These are phyloP conservation scores for Octodonta nipae DNA, from an alignment of 2,888 invertebrate genomes.

Conservation along the genomic window DNA sequence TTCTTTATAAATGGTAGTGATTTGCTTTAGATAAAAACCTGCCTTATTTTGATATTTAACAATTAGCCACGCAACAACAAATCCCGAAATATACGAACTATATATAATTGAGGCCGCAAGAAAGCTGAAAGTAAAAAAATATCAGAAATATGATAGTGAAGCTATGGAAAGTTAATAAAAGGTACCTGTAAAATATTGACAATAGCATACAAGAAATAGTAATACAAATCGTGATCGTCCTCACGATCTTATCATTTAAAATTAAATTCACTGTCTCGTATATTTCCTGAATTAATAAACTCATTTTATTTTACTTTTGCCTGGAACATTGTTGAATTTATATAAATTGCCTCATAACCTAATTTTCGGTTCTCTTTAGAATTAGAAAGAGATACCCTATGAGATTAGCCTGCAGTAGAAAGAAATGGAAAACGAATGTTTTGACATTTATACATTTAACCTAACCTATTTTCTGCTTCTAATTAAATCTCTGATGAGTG, in stretches of 20 bases:
- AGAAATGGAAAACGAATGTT: too few relatives aligned
- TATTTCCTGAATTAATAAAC: slow-evolving; percentile 11
- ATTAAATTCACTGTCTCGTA: slow-evolving; percentile 14
- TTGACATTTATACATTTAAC: too few relatives aligned
- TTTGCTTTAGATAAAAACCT: slow-evolving; percentile 24
- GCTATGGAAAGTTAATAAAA: neutral
- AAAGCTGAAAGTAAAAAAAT: slow-evolving; percentile 29
- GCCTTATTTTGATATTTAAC: slow-evolving; percentile 30
- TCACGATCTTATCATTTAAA: slow-evolving; percentile 19
- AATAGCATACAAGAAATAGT: neutral
- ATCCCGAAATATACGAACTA: slow-evolving; percentile 32
- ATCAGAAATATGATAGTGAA: slow-evolving; percentile 3
- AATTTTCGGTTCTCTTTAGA: too few relatives aligned
- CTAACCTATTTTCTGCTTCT: too few relatives aligned
- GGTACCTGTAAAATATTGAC: neutral
- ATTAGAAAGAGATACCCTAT: too few relatives aligned
- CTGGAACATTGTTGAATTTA: too few relatives aligned
- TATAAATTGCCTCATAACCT: too few relatives aligned
- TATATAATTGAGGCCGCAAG: slow-evolving; percentile 30
- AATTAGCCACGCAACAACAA: slow-evolving; percentile 31
- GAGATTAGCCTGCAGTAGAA: too few relatives aligned
- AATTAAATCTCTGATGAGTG: too few relatives aligned
- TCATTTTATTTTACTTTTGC: too few relatives aligned
- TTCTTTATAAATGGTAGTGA: slow-evolving; percentile 24
- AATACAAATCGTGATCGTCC: slow-evolving; percentile 15